Percentiles rank a stretch among this genome's conserved stretches.
Conservation (phyloP, 2,113 vertebrate genomes). For the Seriola dumerili region DNA sequence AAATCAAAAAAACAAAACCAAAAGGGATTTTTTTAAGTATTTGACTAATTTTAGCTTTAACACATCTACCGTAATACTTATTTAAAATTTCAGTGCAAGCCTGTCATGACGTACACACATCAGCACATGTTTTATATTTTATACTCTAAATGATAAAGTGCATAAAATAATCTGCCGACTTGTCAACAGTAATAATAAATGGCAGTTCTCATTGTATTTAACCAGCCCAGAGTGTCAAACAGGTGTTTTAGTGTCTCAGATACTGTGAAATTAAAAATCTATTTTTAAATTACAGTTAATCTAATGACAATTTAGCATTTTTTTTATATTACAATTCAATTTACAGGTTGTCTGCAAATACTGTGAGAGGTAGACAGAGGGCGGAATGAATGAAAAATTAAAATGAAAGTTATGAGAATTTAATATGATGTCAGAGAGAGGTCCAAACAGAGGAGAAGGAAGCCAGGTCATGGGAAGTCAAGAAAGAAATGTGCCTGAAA, state of each 20-base stretch:
- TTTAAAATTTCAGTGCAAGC: background rate
- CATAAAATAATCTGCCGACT: too few relatives aligned
- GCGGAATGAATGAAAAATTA: background rate
- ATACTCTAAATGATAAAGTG: too few relatives aligned
- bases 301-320: background rate
- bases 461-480: constrained; percentile 15
- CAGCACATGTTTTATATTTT: too few relatives aligned
- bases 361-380: too few relatives aligned
- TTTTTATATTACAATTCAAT: background rate
- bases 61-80: background rate
- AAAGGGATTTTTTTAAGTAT: background rate
- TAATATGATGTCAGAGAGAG: background rate
- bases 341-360: background rate
- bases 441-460: constrained; percentile 11
- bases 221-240: background rate
- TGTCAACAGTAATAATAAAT: background rate
- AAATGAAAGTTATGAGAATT: background rate
- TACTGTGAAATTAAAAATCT: background rate
- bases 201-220: background rate
- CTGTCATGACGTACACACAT: background rate
- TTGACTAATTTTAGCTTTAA: background rate
- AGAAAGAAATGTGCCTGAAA: constrained; percentile 24
- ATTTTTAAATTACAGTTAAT: too few relatives aligned
- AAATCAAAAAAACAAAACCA: background rate
- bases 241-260: background rate